Percentiles rank a stretch among this genome's conserved stretches.
Conservation (phyloP, 2,888 invertebrate genomes). For the Folsomia candida region DNA sequence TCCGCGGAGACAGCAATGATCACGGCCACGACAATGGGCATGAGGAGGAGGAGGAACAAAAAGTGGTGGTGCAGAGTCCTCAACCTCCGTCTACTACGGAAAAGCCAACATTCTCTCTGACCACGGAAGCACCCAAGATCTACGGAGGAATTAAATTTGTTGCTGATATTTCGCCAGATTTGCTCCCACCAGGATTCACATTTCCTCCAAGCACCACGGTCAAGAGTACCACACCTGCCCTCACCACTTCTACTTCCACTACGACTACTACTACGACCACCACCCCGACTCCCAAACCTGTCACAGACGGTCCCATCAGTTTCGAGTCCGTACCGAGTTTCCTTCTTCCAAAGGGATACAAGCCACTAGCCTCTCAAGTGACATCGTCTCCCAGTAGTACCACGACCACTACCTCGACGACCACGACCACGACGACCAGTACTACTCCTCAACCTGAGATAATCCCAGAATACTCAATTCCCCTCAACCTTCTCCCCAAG, state of each 20-base stretch:
- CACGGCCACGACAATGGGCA: constrained; percentile 19
- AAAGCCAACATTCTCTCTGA: neutral
- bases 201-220: constrained; percentile 18
- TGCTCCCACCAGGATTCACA: constrained; percentile 38
- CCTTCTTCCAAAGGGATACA: constrained; percentile 65
- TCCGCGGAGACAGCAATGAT: constrained; percentile 22
- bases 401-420: constrained; percentile 50
- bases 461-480: neutral
- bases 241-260: constrained; percentile 20
- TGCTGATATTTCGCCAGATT: constrained; percentile 32
- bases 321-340: constrained; percentile 52
- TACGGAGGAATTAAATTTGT: constrained; percentile 34
- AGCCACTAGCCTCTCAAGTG: constrained; percentile 50
- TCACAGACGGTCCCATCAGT: constrained; percentile 21
- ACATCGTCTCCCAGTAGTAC: constrained; percentile 18
- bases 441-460: neutral
- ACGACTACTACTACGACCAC: constrained; percentile 51
- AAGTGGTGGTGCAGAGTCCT: neutral
- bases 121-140: constrained; percentile 59
- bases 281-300: constrained; percentile 49
- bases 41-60: constrained; percentile 14
- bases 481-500: neutral
- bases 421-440: constrained; percentile 26
- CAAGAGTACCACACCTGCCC: constrained; percentile 38
- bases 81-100: constrained; percentile 13